Base-by-base conservation (phyloP, 2,797 vertebrate species). In the Orientallactaga sibirica region DNA sequence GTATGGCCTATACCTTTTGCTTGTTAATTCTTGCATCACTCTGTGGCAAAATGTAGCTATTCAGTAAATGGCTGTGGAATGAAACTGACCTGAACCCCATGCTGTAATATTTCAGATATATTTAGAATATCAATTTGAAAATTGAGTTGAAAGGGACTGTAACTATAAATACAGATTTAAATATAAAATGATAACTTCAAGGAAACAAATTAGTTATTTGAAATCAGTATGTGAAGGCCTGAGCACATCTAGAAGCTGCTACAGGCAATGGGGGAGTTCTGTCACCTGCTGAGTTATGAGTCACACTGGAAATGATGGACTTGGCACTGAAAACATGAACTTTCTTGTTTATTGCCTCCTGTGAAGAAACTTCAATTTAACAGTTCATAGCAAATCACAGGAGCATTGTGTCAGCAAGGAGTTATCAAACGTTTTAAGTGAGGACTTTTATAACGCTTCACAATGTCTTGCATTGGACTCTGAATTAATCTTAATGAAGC, bases 351-450 rank as follows among this genome's bases (percentile, higher is more conserved):
- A 48, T 64, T 90, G 19, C 81, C 96, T 96, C 94, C 94, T 19
- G 5, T 0, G 6, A 96, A 97, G 93, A 76, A 96, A 62, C 77
- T 93, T 88, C 0, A 0, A 27, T 93, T 94, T 96, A 96, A 75
- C 33, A 1, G 58, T 88, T 79, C 86, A 86, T 79, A 88, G 91
- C 88, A 95, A 88, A 1, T 43, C 79, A 93, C 58, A 92, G 91
- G 74, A 96, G 92, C 96, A 95, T 95, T 92, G 93, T 97, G 52
- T 95, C 92, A 95, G 90, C 91, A 95, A 96, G 87, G 91, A 92
- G 29, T 10, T 95, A 91, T 95, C 92, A 97, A 71, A 90, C 85
- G 89, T 86, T 1, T 55, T 48, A 92, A 92, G 88, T 78, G 66
- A 83, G 2, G 52, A 81, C 67, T 14, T 67, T 14, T 22, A 93